Evolutionary conservation across 2,113 vertebrate species (phyloP).

Genomic region (Vireo altiloquus): DNA sequence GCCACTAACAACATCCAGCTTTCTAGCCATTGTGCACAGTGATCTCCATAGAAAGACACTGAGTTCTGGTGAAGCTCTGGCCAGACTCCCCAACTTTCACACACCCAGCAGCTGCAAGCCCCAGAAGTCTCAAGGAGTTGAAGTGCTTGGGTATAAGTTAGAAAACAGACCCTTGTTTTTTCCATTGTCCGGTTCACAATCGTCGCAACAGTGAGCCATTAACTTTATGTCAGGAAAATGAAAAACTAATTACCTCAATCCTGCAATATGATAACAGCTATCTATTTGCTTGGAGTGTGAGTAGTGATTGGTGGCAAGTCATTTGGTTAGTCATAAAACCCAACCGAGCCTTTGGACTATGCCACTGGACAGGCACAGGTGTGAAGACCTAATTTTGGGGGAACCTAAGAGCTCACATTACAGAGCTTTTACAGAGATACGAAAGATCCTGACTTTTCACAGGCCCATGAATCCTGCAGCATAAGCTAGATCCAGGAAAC

Average conservation of each 20-base stretch:
- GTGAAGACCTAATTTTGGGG: neutral
- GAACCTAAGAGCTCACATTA: neutral
- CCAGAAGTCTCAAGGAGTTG: neutral
- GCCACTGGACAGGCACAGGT: neutral
- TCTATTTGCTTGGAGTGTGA: neutral
- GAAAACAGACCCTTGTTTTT: neutral
- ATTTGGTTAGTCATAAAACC: neutral
- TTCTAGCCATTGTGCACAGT: neutral
- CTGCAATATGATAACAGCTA: neutral
- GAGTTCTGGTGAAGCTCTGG: neutral
- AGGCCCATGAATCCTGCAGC: neutral
- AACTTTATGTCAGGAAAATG: fast-evolving
- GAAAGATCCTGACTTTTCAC: neutral
- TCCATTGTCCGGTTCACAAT: neutral
- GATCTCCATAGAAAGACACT: neutral
- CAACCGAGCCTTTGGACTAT: neutral
- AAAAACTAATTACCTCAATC: neutral
- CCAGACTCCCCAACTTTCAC: neutral
- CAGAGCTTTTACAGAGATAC: neutral
- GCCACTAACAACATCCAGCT: neutral
- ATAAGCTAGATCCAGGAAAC: neutral
- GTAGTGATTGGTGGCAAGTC: neutral
- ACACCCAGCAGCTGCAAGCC: neutral
- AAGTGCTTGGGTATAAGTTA: neutral
- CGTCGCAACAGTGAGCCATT: neutral